Evolutionary conservation across 1,140 invertebrate species (phyloP), one percentile per base, ranked within the genome.

Genomic region (Aricia agestis): DNA sequence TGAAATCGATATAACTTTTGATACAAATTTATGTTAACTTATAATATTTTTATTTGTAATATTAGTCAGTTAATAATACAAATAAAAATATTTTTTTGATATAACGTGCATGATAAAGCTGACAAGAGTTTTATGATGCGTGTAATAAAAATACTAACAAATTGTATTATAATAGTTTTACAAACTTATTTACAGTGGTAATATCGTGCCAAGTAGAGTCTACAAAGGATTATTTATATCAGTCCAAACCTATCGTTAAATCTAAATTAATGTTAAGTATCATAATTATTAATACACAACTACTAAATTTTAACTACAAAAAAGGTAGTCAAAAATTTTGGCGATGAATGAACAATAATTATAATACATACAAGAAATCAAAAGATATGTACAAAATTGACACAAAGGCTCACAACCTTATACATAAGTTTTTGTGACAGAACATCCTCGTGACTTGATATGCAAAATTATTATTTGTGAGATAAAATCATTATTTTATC

Each of bases 351-450:
- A 25, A 25, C 25, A 19, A 63, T 63, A 10, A 19, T 25, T 63
- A 11, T 63, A 59, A 59, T 66, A 13, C 15, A 41, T n/a, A 7
- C 25, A 67, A 41, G 1, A 41, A n/a, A 67, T 67, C 69, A 52
- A 52, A 11, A 42, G 69, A 71, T 71, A 71, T 71, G 69, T 71
- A 52, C 41, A 66, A 71, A 66, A 71, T 71, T 66, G 69, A 66
- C 69, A 11, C 59, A 69, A 63, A 18, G 59, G 59, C 58, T 63
- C 59, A 63, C 59, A 63, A 63, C 59, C 59, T 11, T 11, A 25
- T 10, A 63, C 45, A 52, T 52, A 52, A 11, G 11, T 52, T 52
- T 52, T 52, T 52, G 45, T 9, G 45, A 52, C 41, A 42, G 41
- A 42, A n/a, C n/a, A n/a, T n/a, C n/a, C n/a, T n/a, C n/a, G n/a